Percentiles rank a stretch among this genome's conserved stretches.
Conservation (phyloP, 2,113 vertebrate species). For the Steatornis caripensis region DNA sequence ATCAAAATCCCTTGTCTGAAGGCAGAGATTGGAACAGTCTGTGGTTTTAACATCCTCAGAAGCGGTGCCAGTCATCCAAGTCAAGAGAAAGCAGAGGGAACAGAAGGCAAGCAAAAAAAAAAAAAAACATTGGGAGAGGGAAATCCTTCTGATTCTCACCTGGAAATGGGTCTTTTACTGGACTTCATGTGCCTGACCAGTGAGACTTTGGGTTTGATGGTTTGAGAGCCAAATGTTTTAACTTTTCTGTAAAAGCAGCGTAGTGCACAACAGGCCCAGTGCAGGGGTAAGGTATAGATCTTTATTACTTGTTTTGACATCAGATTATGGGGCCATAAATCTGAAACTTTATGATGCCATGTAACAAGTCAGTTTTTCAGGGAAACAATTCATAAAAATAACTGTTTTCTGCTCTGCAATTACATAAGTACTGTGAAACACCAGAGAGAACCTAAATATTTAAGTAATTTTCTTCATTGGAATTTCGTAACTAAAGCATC, state of each 20-base stretch:
- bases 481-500: not conserved
- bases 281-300: not conserved
- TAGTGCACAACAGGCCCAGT: not conserved
- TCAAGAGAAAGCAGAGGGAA: not conserved
- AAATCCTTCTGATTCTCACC: not conserved
- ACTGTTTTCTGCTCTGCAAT: not conserved
- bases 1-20: not conserved
- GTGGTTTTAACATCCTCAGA: not conserved
- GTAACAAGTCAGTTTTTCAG: not conserved
- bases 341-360: not conserved
- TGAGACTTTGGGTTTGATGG: not conserved
- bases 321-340: not conserved
- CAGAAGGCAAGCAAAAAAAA: not conserved
- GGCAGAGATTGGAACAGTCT: not conserved
- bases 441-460: not conserved
- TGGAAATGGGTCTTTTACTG: not conserved
- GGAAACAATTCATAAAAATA: not conserved
- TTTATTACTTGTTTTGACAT: not conserved
- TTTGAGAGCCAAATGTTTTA: not conserved
- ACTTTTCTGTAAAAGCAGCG: not conserved
- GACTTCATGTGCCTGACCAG: not conserved
- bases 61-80: not conserved
- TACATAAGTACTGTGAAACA: not conserved
- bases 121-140: not conserved
- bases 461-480: not conserved